Evolutionary conservation across 1,140 invertebrate genomes (phyloP).

Genomic region (Probaryconus sp.): DNA sequence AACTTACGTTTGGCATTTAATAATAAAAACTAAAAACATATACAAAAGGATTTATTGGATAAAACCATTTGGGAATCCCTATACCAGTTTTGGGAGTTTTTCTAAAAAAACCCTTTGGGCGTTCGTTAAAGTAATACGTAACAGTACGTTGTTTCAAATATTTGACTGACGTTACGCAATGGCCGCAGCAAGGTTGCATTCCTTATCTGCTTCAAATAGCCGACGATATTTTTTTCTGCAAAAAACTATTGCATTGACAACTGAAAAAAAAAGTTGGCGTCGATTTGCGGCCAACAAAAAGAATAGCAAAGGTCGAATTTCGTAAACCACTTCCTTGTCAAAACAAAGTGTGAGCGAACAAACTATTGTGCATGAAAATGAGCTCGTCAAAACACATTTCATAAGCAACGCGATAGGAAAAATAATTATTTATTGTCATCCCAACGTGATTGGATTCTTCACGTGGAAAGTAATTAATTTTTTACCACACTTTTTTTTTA

Average conservation of each 20-base stretch:
- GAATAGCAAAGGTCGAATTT: constrained; percentile 3
- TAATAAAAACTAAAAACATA: too few species aligned
- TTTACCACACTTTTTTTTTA: constrained; percentile 2
- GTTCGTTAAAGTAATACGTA: too few species aligned
- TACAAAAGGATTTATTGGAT: too few species aligned
- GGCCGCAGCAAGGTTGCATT: constrained; percentile 8
- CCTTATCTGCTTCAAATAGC: constrained; percentile 16
- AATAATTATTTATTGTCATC: constrained; percentile 4
- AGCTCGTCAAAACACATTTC: constrained; percentile 2
- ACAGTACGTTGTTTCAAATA: constrained; percentile 23
- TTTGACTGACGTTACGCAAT: constrained; percentile 17
- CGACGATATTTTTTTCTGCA: neutral
- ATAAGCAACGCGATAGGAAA: neutral
- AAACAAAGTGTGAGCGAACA: neutral
- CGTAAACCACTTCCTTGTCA: neutral
- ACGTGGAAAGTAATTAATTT: constrained; percentile 3
- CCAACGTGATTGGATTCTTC: neutral
- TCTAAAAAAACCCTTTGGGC: too few species aligned
- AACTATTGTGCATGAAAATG: too few species aligned
- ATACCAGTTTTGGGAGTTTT: too few species aligned
- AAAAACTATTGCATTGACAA: neutral
- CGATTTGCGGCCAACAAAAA: neutral
- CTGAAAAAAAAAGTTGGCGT: too few species aligned
- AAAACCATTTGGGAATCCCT: too few species aligned
- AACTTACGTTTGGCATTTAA: too few species aligned